A percentile compares a stretch with the other conserved stretches of the same genome.
phyloP scores from a whole-genome alignment of 2,888 invertebrate genomes.

The Phengaris alcon region DNA sequence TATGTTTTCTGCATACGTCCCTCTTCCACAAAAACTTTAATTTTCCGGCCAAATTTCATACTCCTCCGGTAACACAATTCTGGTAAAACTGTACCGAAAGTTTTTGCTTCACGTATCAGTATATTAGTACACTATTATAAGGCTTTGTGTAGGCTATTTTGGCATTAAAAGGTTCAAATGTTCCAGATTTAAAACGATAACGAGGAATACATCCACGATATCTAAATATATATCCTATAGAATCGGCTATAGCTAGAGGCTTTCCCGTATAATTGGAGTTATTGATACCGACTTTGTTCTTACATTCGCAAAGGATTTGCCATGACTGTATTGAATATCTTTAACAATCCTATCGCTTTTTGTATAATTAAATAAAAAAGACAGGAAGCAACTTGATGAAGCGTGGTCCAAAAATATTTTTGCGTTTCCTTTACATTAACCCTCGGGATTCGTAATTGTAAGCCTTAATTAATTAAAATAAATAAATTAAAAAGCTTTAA shows the following conservation, averaged over 20 bases:
- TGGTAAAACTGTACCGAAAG: too few species aligned
- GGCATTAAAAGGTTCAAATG: not conserved
- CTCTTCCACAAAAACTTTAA: too few species aligned
- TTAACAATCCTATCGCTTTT: not conserved
- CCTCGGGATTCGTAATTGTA: not conserved
- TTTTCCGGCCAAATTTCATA: too few species aligned
- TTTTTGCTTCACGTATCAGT: too few species aligned
- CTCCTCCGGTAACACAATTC: too few species aligned
- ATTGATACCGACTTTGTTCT: conserved; percentile 12
- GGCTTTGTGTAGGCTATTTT: not conserved
- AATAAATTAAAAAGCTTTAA: too few species aligned
- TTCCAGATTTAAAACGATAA: not conserved
- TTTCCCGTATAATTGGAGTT: not conserved
- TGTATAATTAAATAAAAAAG: not conserved
- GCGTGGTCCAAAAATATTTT: not conserved
- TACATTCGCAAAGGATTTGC: not conserved
- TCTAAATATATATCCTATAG: not conserved
- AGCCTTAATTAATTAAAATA: too few species aligned
- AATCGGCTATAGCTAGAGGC: not conserved
- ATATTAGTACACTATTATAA: too few species aligned
- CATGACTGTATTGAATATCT: not conserved
- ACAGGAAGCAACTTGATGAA: not conserved
- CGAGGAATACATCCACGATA: not conserved
- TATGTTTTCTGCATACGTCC: too few species aligned
- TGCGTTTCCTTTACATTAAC: not conserved